A percentile compares a stretch with the other conserved stretches of the same genome.
Conservation (phyloP, 2,797 vertebrate genomes). For the Danionella dracula region DNA sequence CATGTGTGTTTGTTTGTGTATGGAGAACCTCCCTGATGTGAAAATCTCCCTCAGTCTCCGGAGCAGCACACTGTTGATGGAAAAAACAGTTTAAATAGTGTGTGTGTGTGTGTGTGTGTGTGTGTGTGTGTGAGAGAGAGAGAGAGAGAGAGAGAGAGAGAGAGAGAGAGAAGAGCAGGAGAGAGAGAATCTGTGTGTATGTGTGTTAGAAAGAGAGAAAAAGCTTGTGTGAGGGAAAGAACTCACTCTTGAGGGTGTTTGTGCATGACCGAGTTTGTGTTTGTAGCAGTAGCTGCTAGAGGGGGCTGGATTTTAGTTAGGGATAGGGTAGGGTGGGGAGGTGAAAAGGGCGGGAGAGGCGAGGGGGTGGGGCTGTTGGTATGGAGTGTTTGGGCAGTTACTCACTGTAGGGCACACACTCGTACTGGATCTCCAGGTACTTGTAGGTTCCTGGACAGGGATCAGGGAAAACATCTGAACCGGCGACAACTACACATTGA, state of each 20-base stretch:
- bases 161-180: no score
- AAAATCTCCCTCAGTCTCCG: constrained; percentile 73
- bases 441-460: constrained; percentile 92
- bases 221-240: constrained; percentile 36
- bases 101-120: no score
- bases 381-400: constrained; percentile 56
- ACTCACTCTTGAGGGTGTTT: constrained; percentile 42
- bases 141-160: no score
- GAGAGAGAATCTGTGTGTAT: no score
- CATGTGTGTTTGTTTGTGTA: constrained; percentile 19
- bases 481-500: constrained; percentile 88
- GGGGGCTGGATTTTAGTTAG: neutral
- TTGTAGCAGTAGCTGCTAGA: constrained; percentile 11
- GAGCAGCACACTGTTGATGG: constrained; percentile 68
- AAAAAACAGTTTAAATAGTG: constrained; percentile 64
- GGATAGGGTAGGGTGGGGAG: constrained; percentile 7
- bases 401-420: constrained; percentile 96
- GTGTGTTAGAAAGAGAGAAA: constrained; percentile 36
- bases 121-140: no score
- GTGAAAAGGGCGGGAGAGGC: neutral
- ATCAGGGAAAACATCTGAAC: constrained; percentile 88
- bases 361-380: constrained; percentile 33
- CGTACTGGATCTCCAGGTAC: constrained; percentile 93
- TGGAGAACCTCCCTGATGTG: constrained; percentile 62
- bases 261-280: constrained; percentile 14